Evolutionary conservation across 1,140 invertebrate genomes (phyloP).

Genomic region (Gonioctena quinquepunctata): DNA sequence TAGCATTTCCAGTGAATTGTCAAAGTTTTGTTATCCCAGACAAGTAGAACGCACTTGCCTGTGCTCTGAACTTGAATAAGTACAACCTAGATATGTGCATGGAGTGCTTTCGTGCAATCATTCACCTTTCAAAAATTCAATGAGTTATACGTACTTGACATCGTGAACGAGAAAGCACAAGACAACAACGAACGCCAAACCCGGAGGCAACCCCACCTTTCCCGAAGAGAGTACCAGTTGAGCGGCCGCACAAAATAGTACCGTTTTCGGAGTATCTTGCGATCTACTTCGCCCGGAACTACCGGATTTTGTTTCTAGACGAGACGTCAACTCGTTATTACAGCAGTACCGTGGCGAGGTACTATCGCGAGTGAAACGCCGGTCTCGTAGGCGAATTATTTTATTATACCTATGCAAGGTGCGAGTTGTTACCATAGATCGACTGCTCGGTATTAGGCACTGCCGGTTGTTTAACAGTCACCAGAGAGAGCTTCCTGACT

Average conservation of each 20-base stretch:
- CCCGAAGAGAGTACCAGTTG: neutral
- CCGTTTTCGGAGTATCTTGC: neutral
- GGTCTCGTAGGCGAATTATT: neutral
- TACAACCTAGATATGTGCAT: too few relatives aligned
- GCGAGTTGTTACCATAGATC: neutral
- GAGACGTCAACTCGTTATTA: neutral
- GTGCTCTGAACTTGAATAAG: too few relatives aligned
- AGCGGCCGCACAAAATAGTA: neutral
- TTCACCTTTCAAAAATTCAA: too few relatives aligned
- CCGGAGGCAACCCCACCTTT: neutral
- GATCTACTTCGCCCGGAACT: neutral
- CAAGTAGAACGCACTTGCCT: too few relatives aligned
- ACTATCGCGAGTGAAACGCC: slow-evolving; percentile 5
- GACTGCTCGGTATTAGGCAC: neutral
- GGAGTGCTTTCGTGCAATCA: too few relatives aligned
- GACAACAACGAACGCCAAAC: neutral
- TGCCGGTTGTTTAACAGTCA: too few relatives aligned
- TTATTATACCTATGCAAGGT: neutral
- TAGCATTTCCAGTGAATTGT: too few relatives aligned
- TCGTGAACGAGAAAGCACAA: neutral
- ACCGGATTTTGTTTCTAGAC: neutral
- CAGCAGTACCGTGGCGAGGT: slow-evolving; percentile 3
- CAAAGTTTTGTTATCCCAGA: too few relatives aligned
- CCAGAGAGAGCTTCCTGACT: too few relatives aligned
- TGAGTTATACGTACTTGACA: neutral